Evolutionary conservation across 2,797 vertebrate species (phyloP).

Genomic region (Denticeps clupeoides): DNA sequence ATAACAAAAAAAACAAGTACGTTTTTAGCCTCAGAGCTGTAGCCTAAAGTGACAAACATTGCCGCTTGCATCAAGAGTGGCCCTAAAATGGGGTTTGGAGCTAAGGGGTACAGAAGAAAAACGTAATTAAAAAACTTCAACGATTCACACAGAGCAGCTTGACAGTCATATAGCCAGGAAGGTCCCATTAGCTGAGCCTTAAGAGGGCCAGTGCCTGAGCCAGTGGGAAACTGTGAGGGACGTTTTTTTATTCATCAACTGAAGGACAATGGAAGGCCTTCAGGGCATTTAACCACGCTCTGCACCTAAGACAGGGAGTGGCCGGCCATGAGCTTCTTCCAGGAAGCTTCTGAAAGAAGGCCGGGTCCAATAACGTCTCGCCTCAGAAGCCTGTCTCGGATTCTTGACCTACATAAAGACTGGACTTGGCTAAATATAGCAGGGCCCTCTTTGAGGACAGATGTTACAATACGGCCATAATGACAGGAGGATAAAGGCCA

Average conservation of each 20-base stretch:
- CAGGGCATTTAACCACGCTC: constrained; percentile 5
- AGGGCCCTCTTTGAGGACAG: constrained; percentile 43
- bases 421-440: constrained; percentile 52
- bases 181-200: too few species aligned
- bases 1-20: neutral
- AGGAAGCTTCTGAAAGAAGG: constrained; percentile 8
- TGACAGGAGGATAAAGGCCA: constrained; percentile 21
- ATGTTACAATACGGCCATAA: constrained; percentile 42
- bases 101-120: too few species aligned
- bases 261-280: constrained; percentile 7
- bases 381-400: constrained; percentile 25
- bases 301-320: constrained; percentile 11
- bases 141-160: too few species aligned
- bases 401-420: constrained; percentile 57
- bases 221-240: neutral
- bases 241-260: constrained; percentile 3
- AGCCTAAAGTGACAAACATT: neutral
- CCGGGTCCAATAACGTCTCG: constrained; percentile 8
- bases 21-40: neutral
- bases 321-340: constrained; percentile 17
- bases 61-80: neutral
- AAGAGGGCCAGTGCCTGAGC: neutral
- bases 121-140: too few species aligned
- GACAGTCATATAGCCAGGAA: too few species aligned
- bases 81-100: too few species aligned